These are phyloP conservation scores for Drosophila kohkoa DNA, from an alignment of 1,140 invertebrate species.

Conservation along the genomic window DNA sequence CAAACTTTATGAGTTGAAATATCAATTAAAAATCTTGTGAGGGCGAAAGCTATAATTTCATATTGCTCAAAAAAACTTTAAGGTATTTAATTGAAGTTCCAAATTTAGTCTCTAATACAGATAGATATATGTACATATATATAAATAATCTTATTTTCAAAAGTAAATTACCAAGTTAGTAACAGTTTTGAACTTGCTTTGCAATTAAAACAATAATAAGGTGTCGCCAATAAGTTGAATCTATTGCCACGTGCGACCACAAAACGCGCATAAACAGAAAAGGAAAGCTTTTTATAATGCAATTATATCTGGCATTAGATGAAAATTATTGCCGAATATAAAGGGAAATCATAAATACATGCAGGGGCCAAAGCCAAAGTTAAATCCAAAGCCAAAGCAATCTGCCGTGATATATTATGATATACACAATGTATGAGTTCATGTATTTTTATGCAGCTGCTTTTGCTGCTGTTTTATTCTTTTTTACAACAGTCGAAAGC, in stretches of 20 bases:
- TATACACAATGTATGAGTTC: slow-evolving; percentile 58
- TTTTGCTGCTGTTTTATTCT: slow-evolving; percentile 14
- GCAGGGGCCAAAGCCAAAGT: background rate
- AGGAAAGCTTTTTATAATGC: slow-evolving; percentile 59
- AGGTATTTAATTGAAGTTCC: too few relatives aligned
- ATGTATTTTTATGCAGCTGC: slow-evolving; percentile 63
- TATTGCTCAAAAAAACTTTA: too few relatives aligned
- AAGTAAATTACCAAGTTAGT: background rate
- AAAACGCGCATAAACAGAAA: slow-evolving; percentile 45
- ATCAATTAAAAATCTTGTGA: too few relatives aligned
- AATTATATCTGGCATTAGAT: slow-evolving; percentile 68
- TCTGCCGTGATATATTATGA: slow-evolving; percentile 68
- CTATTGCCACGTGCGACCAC: slow-evolving; percentile 24
- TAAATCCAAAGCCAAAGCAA: slow-evolving; percentile 62
- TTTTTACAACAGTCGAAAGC: slow-evolving; percentile 43
- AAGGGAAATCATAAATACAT: slow-evolving; percentile 61
- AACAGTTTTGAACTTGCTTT: background rate
- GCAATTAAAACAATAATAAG: slow-evolving; percentile 4
- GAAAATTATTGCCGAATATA: slow-evolving; percentile 42
- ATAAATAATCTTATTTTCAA: too few relatives aligned
- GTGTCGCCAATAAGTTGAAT: slow-evolving; percentile 3
- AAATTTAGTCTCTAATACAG: too few relatives aligned
- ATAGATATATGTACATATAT: too few relatives aligned
- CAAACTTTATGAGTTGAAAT: too few relatives aligned
- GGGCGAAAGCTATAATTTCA: too few relatives aligned